Evolutionary conservation across 2,797 vertebrate genomes (phyloP).

Genomic region (Hydrolagus colliei): DNA sequence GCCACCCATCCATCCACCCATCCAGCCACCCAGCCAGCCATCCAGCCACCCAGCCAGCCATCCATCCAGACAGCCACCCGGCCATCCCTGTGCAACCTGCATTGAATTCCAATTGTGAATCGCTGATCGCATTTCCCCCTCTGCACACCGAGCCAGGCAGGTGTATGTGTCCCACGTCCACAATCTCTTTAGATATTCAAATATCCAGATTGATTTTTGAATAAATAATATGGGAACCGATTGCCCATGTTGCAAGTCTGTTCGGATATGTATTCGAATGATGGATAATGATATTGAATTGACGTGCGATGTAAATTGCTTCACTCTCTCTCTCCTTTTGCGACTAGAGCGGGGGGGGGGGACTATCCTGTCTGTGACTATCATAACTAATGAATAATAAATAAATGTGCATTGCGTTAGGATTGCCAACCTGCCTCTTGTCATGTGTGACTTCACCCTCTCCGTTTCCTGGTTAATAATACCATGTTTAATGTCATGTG

Average conservation of each 20-base stretch:
- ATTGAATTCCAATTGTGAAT: not conserved
- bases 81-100: too few relatives aligned
- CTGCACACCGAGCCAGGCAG: not conserved
- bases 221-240: slow-evolving; percentile 2
- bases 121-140: slow-evolving; percentile 10
- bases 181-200: slow-evolving; percentile 23
- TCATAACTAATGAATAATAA: not conserved
- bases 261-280: not conserved
- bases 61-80: too few relatives aligned
- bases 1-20: too few relatives aligned
- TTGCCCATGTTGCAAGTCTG: not conserved
- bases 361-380: not conserved
- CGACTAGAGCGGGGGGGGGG: not conserved
- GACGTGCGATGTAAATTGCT: not conserved
- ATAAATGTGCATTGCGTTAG: not conserved
- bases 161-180: not conserved
- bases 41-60: too few relatives aligned
- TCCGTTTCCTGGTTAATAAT: not conserved
- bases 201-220: not conserved
- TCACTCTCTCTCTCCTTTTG: not conserved
- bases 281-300: not conserved
- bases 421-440: not conserved
- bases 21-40: too few relatives aligned
- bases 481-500: too few relatives aligned
- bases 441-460: not conserved